Percentiles rank a stretch among this genome's conserved stretches.
Conservation (phyloP, 2,888 invertebrate species). For the Spilarctia lutea region DNA sequence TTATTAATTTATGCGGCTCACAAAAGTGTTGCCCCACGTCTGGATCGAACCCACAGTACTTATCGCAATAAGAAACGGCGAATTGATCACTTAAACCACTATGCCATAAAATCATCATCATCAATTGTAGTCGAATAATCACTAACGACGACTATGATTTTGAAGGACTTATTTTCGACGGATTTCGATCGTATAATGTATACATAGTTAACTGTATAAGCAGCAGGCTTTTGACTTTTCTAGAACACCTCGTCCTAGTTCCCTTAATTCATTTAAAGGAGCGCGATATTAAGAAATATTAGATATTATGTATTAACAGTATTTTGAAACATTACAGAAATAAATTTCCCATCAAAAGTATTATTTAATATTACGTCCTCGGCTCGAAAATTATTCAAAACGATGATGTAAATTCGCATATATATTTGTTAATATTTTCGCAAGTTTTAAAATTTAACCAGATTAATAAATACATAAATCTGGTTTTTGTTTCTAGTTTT, state of each 20-base stretch:
- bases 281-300: not conserved
- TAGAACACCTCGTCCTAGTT: not conserved
- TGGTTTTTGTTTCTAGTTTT: not conserved
- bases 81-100: too few relatives aligned
- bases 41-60: too few relatives aligned
- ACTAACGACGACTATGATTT: too few relatives aligned
- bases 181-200: not conserved
- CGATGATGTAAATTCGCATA: slow-evolving; percentile 1
- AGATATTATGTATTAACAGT: not conserved
- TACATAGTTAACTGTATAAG: too few relatives aligned
- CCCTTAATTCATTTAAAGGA: not conserved
- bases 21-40: too few relatives aligned
- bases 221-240: not conserved
- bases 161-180: not conserved
- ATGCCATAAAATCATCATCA: too few relatives aligned
- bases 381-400: not conserved
- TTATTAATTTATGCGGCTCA: too few relatives aligned
- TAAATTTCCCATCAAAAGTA: not conserved
- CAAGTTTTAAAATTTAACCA: not conserved
- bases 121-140: too few relatives aligned
- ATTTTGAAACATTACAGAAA: not conserved
- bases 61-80: too few relatives aligned
- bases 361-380: slow-evolving; percentile 5
- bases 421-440: not conserved
- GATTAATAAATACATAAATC: not conserved